Percentiles rank a stretch among this genome's conserved stretches.
Evolutionary conservation across 2,113 vertebrate genomes (phyloP).

Genomic region (Asarcornis scutulata): DNA sequence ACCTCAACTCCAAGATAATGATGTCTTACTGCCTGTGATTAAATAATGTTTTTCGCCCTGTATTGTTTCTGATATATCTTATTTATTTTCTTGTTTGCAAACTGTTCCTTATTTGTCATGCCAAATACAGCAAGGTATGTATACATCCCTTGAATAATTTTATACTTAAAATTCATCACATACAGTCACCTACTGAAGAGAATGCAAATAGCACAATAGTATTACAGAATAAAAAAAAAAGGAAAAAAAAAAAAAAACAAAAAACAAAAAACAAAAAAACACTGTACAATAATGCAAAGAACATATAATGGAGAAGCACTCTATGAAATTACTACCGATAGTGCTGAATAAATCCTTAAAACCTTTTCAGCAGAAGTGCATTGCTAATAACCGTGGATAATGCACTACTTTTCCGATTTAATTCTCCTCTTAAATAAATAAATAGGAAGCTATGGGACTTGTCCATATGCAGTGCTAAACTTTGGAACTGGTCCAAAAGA

Average conservation of each 20-base stretch:
- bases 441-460: conserved; percentile 9
- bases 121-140: background rate
- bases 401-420: background rate
- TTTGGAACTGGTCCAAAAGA: conserved; percentile 21
- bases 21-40: conserved; percentile 51
- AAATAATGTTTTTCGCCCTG: background rate
- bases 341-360: background rate
- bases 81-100: conserved; percentile 43
- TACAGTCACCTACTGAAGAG: background rate
- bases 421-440: conserved; percentile 39
- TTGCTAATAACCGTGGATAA: background rate
- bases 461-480: background rate
- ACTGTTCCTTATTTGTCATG: conserved; percentile 22
- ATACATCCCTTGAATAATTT: background rate
- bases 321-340: background rate
- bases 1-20: conserved; percentile 50
- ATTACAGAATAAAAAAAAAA: background rate
- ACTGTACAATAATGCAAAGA: background rate
- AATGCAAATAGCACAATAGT: background rate
- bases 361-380: background rate
- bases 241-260: background rate
- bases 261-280: no score
- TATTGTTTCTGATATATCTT: conserved; percentile 16
- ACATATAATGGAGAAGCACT: conserved; percentile 17
- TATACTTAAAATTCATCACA: background rate